Percentiles rank a stretch among this genome's conserved stretches.
phyloP scores from a whole-genome alignment of 1,140 invertebrate genomes.

The Cydia strobilella region DNA sequence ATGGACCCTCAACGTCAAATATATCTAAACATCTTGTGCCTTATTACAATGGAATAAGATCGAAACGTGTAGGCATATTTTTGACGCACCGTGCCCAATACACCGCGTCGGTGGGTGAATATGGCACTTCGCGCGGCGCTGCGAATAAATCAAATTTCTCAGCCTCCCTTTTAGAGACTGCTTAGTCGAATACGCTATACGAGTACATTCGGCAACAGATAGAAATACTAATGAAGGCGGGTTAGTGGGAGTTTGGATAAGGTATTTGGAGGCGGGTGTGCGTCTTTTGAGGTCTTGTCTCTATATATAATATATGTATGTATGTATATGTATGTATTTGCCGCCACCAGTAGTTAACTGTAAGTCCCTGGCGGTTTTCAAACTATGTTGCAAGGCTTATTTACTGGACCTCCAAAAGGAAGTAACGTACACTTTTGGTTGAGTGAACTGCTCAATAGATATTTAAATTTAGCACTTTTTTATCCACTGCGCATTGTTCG shows the following conservation, averaged over 20 bases:
- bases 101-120: conserved; percentile 66
- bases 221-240: conserved; percentile 14
- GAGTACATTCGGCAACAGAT: conserved; percentile 43
- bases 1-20: conserved; percentile 36
- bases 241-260: conserved; percentile 8
- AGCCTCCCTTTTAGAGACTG: conserved; percentile 46
- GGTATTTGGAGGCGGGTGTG: background rate
- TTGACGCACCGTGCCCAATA: conserved; percentile 47
- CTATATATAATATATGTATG: too few species aligned
- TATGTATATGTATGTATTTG: too few species aligned
- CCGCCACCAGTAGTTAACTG: too few species aligned
- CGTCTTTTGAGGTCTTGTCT: background rate
- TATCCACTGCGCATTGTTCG: too few species aligned
- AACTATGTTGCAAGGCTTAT: too few species aligned
- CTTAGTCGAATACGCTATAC: conserved; percentile 47
- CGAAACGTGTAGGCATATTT: background rate
- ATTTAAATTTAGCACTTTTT: too few species aligned
- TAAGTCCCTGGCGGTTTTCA: too few species aligned
- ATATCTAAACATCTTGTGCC: background rate
- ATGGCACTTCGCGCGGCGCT: conserved; percentile 71
- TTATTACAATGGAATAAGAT: background rate
- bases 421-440: too few species aligned
- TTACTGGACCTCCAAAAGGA: too few species aligned
- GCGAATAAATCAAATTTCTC: conserved; percentile 73
- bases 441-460: too few species aligned